Percentiles rank a stretch among this genome's conserved stretches.
phyloP scores from a whole-genome alignment of 2,888 invertebrate species.

The Molorchus minor region DNA sequence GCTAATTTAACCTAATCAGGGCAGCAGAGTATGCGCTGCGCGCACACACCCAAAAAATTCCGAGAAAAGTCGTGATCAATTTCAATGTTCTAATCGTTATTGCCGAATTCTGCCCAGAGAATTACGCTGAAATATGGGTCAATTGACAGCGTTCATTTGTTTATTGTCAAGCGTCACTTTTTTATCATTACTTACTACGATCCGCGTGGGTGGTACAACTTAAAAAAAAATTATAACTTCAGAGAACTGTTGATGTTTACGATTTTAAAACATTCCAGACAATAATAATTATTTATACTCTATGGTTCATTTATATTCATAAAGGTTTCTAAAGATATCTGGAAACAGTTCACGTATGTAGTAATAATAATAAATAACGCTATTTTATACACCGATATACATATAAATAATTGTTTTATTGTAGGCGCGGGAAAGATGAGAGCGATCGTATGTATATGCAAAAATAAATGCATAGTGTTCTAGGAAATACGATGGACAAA shows the following conservation, averaged over 20 bases:
- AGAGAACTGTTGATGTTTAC: slow-evolving; percentile 38
- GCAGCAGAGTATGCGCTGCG: too few species aligned
- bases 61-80: too few species aligned
- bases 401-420: slow-evolving; percentile 13
- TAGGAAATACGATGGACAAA: slow-evolving; percentile 1
- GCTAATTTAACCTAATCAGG: too few species aligned
- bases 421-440: background rate
- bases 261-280: slow-evolving; percentile 24
- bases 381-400: slow-evolving; percentile 14
- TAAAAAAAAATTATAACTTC: slow-evolving; percentile 31
- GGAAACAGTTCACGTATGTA: slow-evolving; percentile 11
- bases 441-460: background rate
- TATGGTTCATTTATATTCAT: slow-evolving; percentile 25
- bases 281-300: slow-evolving; percentile 23
- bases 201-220: slow-evolving; percentile 28
- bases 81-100: too few species aligned
- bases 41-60: too few species aligned
- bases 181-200: slow-evolving; percentile 17
- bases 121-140: too few species aligned
- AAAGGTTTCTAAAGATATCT: slow-evolving; percentile 10
- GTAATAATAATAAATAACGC: slow-evolving; percentile 18
- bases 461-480: background rate
- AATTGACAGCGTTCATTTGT: slow-evolving; percentile 18
- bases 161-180: slow-evolving; percentile 25
- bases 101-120: too few species aligned